Evolutionary conservation across 1,140 invertebrate species (phyloP), one percentile per base, ranked within the genome.

Genomic region (Chelonus insularis): DNA sequence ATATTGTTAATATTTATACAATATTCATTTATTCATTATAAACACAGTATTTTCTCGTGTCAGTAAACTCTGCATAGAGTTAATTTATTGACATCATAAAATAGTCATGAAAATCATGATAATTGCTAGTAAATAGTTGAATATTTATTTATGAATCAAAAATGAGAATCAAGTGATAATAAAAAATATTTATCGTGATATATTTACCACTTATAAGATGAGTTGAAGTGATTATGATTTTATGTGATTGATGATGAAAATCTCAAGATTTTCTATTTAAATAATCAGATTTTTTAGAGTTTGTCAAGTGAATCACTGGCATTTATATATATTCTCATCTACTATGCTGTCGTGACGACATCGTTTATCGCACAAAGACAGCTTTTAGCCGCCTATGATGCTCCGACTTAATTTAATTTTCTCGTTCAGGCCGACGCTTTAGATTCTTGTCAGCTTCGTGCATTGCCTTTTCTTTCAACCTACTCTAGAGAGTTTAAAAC

Each of bases 321-420:
- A 18, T 45, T 45, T 45, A 45, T 18, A n/a, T n/a, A 45, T 18
- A 14, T 8, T n/a, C 16, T 18, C 43, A 16, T 45, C 14, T 16
- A 16, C 43, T 1, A 18, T 18, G 16, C 16, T n/a, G 8, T 16
- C 14, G 14, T 45, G 43, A 8, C 43, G 43, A 21, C 43, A 18
- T 45, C 36, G 21, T 39, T 21, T 29, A 52, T 48, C 18, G 34
- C 37, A 61, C 50, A 61, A 61, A 61, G 59, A 50, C 50, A 61
- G 50, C 59, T 61, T 61, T 61, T 61, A 61, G 59, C 50, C 59
- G 59, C 51, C 37, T 51, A 61, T 41, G 59, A 55, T 61, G 37
- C 50, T 52, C 39, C 18, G 37, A 61, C 50, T 61, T 61, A 47
- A 61, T 61, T 61, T 18, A 61, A 61, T 61, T 54, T 61, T 52